A percentile compares a stretch with the other conserved stretches of the same genome.
These are phyloP conservation scores for Coenonympha arcania DNA, from an alignment of 2,888 invertebrate species.

Conservation along the genomic window DNA sequence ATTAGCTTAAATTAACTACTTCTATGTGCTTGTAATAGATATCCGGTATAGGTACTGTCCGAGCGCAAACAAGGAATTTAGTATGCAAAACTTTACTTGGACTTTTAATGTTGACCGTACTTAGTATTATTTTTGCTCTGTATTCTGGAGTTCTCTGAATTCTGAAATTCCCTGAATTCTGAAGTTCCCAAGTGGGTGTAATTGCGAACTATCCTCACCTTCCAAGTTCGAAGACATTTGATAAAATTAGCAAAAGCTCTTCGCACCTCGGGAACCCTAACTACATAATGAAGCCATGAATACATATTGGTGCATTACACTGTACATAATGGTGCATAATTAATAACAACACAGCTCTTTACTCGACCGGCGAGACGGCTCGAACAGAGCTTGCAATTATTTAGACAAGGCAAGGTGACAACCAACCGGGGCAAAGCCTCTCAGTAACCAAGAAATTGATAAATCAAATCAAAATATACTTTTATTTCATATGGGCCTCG, in stretches of 20 bases:
- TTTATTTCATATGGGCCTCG: no score
- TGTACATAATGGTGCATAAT: slow-evolving; percentile 50
- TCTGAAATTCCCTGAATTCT: not conserved
- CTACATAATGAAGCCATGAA: slow-evolving; percentile 62
- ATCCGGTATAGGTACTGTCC: no score
- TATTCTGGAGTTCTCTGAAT: no score
- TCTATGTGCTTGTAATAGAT: no score
- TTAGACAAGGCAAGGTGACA: not conserved
- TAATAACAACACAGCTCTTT: slow-evolving; percentile 49
- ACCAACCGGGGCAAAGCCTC: no score
- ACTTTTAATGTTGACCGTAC: no score
- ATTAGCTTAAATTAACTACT: no score
- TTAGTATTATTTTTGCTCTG: no score
- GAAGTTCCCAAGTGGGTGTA: not conserved
- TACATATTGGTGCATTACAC: slow-evolving; percentile 62
- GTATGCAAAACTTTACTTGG: no score
- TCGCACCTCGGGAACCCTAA: slow-evolving; percentile 33
- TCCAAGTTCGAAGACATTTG: slow-evolving; percentile 22
- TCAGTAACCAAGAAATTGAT: no score
- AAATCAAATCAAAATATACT: no score
- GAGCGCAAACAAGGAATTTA: no score
- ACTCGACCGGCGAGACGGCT: slow-evolving; percentile 34
- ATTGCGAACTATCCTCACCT: slow-evolving; percentile 1
- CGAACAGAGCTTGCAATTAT: not conserved
- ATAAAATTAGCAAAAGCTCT: slow-evolving; percentile 42